phyloP scores from a whole-genome alignment of 2,113 vertebrate species.

The Seriola dumerili region DNA sequence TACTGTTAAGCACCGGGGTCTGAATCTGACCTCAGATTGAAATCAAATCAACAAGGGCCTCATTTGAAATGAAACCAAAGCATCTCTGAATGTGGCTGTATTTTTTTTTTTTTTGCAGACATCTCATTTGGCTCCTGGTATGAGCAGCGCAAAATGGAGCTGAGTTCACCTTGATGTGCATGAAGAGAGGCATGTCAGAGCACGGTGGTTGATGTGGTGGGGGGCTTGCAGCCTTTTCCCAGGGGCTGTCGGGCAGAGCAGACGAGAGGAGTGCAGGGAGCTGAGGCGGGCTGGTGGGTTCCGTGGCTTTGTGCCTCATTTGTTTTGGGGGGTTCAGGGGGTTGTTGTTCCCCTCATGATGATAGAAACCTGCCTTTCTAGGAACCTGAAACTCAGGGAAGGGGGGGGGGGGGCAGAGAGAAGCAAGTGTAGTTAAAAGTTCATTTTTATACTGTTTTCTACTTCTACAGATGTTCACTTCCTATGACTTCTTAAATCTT shows the following conservation, averaged over 20 bases:
- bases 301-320: conserved; percentile 72
- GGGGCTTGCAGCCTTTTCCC: conserved; percentile 69
- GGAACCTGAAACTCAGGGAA: conserved; percentile 73
- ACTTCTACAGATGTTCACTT: conserved; percentile 24
- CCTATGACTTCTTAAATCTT: conserved; percentile 2
- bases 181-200: conserved; percentile 44
- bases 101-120: conserved; percentile 25
- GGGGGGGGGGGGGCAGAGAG: neutral
- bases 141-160: conserved; percentile 4
- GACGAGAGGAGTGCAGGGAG: conserved; percentile 67
- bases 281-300: conserved; percentile 74
- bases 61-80: conserved; percentile 37
- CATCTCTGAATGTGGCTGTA: conserved; percentile 22
- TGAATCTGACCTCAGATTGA: conserved; percentile 65
- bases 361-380: conserved; percentile 77
- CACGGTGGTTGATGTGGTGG: conserved; percentile 77
- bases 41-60: conserved; percentile 57
- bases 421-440: neutral
- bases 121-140: conserved; percentile 37
- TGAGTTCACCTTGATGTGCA: conserved; percentile 59
- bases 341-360: conserved; percentile 62
- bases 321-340: conserved; percentile 60
- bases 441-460: conserved; percentile 32
- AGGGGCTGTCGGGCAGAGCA: conserved; percentile 66
- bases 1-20: neutral